Percentiles rank a stretch among this genome's conserved stretches.
These are phyloP conservation scores for Julus scanicus DNA, from an alignment of 2,888 invertebrate species.

Conservation along the genomic window DNA sequence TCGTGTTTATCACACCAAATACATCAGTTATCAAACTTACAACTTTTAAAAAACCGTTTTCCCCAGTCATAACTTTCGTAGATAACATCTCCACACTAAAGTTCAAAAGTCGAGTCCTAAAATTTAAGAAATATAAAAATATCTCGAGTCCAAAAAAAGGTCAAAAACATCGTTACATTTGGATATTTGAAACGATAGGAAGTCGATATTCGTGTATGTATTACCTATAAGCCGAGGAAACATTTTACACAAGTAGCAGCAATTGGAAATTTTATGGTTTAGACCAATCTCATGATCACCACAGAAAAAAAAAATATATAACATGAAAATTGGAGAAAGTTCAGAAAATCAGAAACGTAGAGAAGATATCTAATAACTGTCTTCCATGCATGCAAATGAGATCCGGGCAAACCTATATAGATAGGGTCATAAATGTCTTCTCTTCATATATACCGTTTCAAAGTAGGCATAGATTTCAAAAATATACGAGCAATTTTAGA, in stretches of 20 bases:
- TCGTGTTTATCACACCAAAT: too few relatives aligned
- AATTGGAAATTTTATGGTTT: neutral
- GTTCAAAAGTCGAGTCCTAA: neutral
- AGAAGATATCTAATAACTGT: neutral
- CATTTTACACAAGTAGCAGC: neutral
- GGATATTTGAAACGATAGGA: neutral
- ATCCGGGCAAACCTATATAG: slow-evolving; percentile 10
- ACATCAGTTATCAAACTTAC: too few relatives aligned
- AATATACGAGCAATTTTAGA: neutral
- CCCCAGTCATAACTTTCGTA: neutral
- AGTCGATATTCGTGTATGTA: neutral
- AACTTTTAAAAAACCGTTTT: too few relatives aligned
- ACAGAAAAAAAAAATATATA: neutral
- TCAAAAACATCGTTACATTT: neutral
- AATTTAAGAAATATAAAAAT: too few relatives aligned
- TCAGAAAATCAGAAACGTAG: neutral
- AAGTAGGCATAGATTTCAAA: neutral
- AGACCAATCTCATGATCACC: slow-evolving; percentile 19
- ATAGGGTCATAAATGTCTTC: slow-evolving; percentile 11
- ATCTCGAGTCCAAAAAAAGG: neutral
- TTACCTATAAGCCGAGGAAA: neutral
- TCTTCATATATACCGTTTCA: neutral
- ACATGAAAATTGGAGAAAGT: slow-evolving; percentile 2
- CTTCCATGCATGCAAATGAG: slow-evolving; percentile 19
- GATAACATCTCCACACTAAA: neutral